These are phyloP conservation scores for Pilophorus perplexus DNA, from an alignment of 2,888 invertebrate genomes.

Conservation along the genomic window DNA sequence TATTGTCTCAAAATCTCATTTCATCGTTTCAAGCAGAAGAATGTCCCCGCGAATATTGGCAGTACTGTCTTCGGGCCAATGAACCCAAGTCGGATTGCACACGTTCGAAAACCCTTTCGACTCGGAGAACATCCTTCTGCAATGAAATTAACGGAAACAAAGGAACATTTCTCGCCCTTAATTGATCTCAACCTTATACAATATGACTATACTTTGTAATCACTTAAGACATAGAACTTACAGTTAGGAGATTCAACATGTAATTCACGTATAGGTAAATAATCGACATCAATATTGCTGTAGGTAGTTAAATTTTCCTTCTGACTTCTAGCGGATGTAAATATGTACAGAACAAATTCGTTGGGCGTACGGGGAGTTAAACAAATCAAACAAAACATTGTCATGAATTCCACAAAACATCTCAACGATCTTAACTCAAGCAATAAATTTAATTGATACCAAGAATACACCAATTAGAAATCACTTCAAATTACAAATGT, in stretches of 20 bases:
- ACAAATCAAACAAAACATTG: too few species aligned
- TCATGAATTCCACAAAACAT: too few species aligned
- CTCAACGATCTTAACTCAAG: too few species aligned
- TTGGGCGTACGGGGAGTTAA: too few species aligned
- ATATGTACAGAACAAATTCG: too few species aligned
- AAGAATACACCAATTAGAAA: too few species aligned
- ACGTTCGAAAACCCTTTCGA: not conserved
- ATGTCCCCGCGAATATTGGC: too few species aligned
- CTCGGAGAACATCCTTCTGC: not conserved
- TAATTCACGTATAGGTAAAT: not conserved
- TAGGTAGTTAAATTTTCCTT: not conserved
- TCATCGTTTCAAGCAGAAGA: not conserved
- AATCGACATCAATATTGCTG: conserved; percentile 20
- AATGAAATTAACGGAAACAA: not conserved
- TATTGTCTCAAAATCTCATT: conserved; percentile 11
- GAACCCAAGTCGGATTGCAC: too few species aligned
- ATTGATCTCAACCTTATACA: not conserved
- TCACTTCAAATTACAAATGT: too few species aligned
- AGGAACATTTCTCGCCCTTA: conserved; percentile 8
- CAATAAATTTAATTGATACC: too few species aligned
- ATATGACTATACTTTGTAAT: not conserved
- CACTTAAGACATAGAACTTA: not conserved
- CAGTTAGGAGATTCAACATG: conserved; percentile 1
- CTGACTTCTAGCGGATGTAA: too few species aligned
- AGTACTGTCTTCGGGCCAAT: too few species aligned